These are phyloP conservation scores for Lasioglossum baleicum DNA, from an alignment of 1,140 invertebrate genomes.

Conservation along the genomic window DNA sequence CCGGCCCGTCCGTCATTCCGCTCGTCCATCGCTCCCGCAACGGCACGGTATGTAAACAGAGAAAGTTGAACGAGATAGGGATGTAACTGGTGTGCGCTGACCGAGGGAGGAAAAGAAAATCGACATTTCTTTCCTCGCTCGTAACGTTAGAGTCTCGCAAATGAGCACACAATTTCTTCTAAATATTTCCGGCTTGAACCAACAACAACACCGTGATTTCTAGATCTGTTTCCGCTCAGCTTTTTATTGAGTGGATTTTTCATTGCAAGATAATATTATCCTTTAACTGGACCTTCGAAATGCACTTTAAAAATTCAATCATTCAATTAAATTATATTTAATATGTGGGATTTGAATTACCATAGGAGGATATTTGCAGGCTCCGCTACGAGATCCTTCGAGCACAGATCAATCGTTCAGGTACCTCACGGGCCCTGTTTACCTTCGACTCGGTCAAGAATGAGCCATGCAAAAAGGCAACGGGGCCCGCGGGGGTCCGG, in stretches of 20 bases:
- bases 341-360: too few relatives aligned
- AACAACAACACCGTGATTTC: too few relatives aligned
- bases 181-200: too few relatives aligned
- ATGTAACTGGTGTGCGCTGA: constrained; percentile 48
- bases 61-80: constrained; percentile 63
- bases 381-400: neutral
- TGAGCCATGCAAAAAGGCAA: constrained; percentile 37
- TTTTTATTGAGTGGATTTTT: too few relatives aligned
- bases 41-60: constrained; percentile 70
- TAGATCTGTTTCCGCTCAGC: neutral
- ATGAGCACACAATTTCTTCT: constrained; percentile 4
- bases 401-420: neutral
- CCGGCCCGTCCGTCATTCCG: constrained; percentile 51
- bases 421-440: constrained; percentile 21
- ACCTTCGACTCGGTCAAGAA: constrained; percentile 23
- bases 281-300: too few relatives aligned
- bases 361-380: too few relatives aligned
- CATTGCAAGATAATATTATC: too few relatives aligned
- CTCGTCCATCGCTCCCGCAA: constrained; percentile 62
- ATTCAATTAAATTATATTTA: too few relatives aligned
- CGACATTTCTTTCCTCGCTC: too few relatives aligned
- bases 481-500: constrained; percentile 37
- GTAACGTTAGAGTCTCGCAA: constrained; percentile 18
- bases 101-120: constrained; percentile 43
- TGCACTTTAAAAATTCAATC: too few relatives aligned